Percentiles rank a stretch among this genome's conserved stretches.
phyloP scores from a whole-genome alignment of 2,888 invertebrate genomes.

The Latrodectus elegans region DNA sequence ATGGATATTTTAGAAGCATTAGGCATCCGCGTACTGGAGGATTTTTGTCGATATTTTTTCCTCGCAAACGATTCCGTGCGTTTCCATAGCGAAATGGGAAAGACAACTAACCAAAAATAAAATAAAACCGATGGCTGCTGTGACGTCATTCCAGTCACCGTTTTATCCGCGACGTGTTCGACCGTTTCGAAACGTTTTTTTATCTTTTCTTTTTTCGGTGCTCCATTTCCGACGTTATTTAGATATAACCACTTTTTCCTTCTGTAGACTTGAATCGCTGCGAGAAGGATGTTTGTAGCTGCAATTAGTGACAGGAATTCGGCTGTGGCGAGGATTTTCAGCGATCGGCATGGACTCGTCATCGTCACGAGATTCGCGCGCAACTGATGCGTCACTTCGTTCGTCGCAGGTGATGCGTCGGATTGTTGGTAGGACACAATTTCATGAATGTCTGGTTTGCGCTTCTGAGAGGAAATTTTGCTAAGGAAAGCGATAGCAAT shows the following conservation, averaged over 20 bases:
- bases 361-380: not conserved
- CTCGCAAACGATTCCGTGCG: not conserved
- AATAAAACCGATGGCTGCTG: not conserved
- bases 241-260: not conserved
- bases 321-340: not conserved
- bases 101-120: not conserved
- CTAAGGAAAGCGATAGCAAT: no score
- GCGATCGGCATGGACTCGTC: not conserved
- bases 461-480: no score
- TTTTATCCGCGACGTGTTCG: not conserved
- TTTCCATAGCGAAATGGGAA: slow-evolving; percentile 3
- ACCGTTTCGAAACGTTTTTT: not conserved
- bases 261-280: not conserved
- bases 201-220: not conserved
- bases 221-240: not conserved
- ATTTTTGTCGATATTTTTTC: not conserved
- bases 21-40: not conserved
- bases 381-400: not conserved
- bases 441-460: no score
- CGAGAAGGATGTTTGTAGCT: not conserved
- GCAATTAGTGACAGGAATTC: not conserved
- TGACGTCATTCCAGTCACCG: not conserved
- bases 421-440: no score
- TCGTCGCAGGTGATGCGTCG: no score
- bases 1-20: no score